A percentile compares a stretch with the other conserved stretches of the same genome.
phyloP scores from a whole-genome alignment of 2,888 invertebrate genomes.

The Platypus cylindrus region DNA sequence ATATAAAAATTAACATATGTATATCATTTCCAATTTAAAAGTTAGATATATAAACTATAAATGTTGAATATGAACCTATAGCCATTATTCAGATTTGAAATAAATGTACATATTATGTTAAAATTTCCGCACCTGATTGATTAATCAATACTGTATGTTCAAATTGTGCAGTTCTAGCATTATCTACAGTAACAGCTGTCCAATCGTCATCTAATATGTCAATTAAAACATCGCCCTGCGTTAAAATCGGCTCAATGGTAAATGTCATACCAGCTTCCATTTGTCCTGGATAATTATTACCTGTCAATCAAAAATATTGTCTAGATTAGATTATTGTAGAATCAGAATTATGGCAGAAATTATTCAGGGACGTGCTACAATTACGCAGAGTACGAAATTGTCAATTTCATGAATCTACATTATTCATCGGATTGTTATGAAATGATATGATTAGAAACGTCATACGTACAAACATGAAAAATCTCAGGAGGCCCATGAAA shows the following conservation, averaged over 20 bases:
- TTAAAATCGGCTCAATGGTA: conserved; percentile 83
- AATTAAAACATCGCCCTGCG: conserved; percentile 57
- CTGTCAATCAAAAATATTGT: conserved; percentile 31
- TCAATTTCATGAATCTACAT: too few relatives aligned
- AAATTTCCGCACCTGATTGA: conserved; percentile 58
- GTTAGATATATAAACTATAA: too few relatives aligned
- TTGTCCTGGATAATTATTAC: conserved; percentile 48
- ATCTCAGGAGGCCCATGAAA: conserved; percentile 91
- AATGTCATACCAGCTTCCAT: conserved; percentile 90
- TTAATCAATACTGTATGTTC: conserved; percentile 88
- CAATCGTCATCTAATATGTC: conserved; percentile 75
- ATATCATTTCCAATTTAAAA: too few relatives aligned
- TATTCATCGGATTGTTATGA: too few relatives aligned
- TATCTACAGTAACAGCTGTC: conserved; percentile 79
- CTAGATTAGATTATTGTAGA: neutral
- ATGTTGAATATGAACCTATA: too few relatives aligned
- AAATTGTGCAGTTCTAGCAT: conserved; percentile 73
- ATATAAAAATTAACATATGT: too few relatives aligned
- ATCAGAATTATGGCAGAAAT: neutral
- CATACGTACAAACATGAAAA: conserved; percentile 61
- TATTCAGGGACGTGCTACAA: neutral
- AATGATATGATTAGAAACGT: too few relatives aligned
- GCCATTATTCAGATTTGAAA: too few relatives aligned
- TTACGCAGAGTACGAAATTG: too few relatives aligned
- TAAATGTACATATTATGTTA: too few relatives aligned